Conservation (phyloP, 2,888 invertebrate genomes). For the Adineta ricciae region DNA sequence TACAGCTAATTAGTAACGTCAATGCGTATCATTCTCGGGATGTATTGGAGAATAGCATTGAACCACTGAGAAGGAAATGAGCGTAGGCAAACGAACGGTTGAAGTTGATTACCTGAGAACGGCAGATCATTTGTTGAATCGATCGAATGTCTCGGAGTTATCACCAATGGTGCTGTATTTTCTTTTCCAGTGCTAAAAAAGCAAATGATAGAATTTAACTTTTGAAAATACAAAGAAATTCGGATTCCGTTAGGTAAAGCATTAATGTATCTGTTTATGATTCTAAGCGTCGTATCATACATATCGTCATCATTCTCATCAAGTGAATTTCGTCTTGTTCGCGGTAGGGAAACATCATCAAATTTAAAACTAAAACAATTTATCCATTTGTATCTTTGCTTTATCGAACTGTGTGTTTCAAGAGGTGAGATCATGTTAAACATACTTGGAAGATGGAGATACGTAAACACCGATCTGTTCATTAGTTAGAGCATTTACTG, state of each 20-base stretch:
- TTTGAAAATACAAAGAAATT: not conserved
- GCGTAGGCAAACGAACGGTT: too few species aligned
- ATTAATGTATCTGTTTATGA: not conserved
- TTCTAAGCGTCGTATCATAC: not conserved
- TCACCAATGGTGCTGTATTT: not conserved
- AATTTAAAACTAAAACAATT: not conserved
- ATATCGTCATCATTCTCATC: not conserved
- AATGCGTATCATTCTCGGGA: not conserved
- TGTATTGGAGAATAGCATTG: not conserved
- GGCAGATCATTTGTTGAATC: not conserved
- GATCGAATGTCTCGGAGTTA: not conserved
- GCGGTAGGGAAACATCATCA: not conserved
- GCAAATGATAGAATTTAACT: too few species aligned
- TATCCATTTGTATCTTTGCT: not conserved
- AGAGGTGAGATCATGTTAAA: too few species aligned
- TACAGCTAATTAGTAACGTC: not conserved
- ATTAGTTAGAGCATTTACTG: not conserved
- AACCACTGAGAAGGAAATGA: not conserved
- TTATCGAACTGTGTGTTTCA: too few species aligned
- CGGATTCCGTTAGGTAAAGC: not conserved
- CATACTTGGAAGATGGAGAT: not conserved
- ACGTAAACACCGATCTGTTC: not conserved
- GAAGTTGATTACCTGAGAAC: not conserved
- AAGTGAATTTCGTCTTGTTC: not conserved
- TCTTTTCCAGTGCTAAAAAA: not conserved